A percentile compares a stretch with the other conserved stretches of the same genome.
Conservation (phyloP, 2,797 vertebrate species). For the Myotis myotis region DNA sequence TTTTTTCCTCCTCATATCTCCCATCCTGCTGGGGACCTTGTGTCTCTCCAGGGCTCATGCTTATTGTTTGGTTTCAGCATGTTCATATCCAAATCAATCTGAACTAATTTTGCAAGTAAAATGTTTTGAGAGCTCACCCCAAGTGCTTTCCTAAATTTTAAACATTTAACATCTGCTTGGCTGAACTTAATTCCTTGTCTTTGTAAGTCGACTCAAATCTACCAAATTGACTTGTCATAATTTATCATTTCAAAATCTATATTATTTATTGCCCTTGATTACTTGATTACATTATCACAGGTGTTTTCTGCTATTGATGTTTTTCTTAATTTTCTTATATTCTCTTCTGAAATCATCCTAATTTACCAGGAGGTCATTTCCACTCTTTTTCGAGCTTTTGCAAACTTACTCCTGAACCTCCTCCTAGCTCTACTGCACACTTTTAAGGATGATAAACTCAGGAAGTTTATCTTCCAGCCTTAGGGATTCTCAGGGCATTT, state of each 20-base stretch:
- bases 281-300: slow-evolving; percentile 54
- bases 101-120: slow-evolving; percentile 73
- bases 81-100: slow-evolving; percentile 70
- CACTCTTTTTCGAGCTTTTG: slow-evolving; percentile 22
- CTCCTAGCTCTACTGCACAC: not conserved
- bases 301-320: slow-evolving; percentile 9
- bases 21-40: not conserved
- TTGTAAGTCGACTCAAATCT: slow-evolving; percentile 23
- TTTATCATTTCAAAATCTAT: slow-evolving; percentile 58
- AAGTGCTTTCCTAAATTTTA: slow-evolving; percentile 66
- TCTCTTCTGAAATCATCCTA: slow-evolving; percentile 1
- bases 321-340: not conserved
- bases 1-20: not conserved
- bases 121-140: slow-evolving; percentile 53
- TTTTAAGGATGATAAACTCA: slow-evolving; percentile 48
- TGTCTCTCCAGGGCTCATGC: not conserved
- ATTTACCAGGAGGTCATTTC: slow-evolving; percentile 38
- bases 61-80: slow-evolving; percentile 4
- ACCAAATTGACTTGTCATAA: slow-evolving; percentile 56
- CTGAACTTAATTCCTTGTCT: slow-evolving; percentile 41
- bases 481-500: slow-evolving; percentile 13
- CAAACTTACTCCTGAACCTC: not conserved
- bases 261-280: slow-evolving; percentile 64
- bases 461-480: slow-evolving; percentile 21
- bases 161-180: slow-evolving; percentile 68